Evolutionary conservation across 1,140 invertebrate species (phyloP).

Genomic region (Lethrus apterus): DNA sequence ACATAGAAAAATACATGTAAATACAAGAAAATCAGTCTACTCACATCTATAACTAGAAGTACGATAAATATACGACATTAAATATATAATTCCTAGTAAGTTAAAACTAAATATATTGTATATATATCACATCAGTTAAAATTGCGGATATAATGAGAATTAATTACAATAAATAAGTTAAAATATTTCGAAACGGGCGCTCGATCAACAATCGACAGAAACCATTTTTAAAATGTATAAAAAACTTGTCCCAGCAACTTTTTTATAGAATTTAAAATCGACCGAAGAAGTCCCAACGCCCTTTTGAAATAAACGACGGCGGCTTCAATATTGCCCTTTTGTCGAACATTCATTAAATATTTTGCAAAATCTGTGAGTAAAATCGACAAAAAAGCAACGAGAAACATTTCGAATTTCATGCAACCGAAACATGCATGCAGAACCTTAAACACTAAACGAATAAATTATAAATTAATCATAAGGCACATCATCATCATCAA

Average conservation of each 20-base stretch:
- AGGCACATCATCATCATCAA: too few species aligned
- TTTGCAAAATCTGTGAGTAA: not conserved
- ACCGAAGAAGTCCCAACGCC: not conserved
- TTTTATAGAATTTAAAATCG: not conserved
- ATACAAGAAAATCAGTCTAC: too few species aligned
- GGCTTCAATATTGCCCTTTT: not conserved
- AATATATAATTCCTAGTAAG: not conserved
- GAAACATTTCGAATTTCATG: not conserved
- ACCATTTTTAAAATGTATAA: not conserved
- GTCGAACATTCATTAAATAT: not conserved
- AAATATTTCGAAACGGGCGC: not conserved
- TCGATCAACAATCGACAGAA: not conserved
- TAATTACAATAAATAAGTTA: not conserved
- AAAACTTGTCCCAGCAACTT: too few species aligned
- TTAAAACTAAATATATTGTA: not conserved
- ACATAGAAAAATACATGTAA: not conserved
- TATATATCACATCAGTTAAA: not conserved
- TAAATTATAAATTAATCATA: too few species aligned
- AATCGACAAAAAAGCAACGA: not conserved
- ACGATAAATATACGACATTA: too few species aligned
- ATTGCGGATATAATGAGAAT: not conserved
- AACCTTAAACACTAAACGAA: too few species aligned
- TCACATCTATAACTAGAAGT: too few species aligned
- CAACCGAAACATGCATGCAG: not conserved
- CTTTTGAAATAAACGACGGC: not conserved